A percentile compares a stretch with the other conserved stretches of the same genome.
Evolutionary conservation across 1,140 invertebrate genomes (phyloP).

Genomic region (Drosophila pseudoananassae): DNA sequence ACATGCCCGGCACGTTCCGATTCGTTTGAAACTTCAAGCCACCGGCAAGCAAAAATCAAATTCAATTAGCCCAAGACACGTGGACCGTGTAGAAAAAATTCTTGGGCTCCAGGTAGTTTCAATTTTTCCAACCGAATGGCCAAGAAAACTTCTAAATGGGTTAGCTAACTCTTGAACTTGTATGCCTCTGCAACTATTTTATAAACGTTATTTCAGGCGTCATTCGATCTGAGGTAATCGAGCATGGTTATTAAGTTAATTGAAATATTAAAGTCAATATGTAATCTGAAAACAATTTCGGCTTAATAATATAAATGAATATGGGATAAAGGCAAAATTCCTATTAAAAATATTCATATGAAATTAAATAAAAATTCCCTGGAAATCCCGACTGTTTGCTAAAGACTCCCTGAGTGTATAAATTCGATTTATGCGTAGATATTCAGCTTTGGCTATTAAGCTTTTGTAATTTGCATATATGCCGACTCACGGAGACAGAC

Average conservation of each 20-base stretch:
- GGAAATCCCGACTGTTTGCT: conserved; percentile 2
- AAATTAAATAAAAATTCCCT: neutral
- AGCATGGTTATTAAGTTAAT: neutral
- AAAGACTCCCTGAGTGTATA: neutral
- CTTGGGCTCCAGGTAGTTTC: conserved; percentile 9
- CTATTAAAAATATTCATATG: conserved; percentile 2
- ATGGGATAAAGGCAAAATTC: neutral
- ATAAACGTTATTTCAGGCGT: neutral
- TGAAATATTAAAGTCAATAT: neutral
- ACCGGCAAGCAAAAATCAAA: conserved; percentile 64
- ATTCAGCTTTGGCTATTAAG: conserved; percentile 29
- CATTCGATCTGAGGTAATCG: neutral
- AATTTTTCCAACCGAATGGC: neutral
- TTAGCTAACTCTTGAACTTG: neutral
- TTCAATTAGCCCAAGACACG: conserved; percentile 62
- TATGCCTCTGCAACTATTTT: neutral
- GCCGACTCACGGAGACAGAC: neutral
- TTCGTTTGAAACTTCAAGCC: conserved; percentile 68
- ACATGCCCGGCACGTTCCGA: conserved; percentile 62
- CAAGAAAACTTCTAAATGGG: conserved; percentile 1
- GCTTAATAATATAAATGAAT: no score
- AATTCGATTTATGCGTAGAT: conserved; percentile 55
- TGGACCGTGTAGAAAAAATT: neutral
- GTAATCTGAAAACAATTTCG: no score
- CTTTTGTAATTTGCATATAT: conserved; percentile 35